Percentiles rank a stretch among this genome's conserved stretches.
phyloP scores from a whole-genome alignment of 2,888 invertebrate genomes.

The Strigamia maritima region DNA sequence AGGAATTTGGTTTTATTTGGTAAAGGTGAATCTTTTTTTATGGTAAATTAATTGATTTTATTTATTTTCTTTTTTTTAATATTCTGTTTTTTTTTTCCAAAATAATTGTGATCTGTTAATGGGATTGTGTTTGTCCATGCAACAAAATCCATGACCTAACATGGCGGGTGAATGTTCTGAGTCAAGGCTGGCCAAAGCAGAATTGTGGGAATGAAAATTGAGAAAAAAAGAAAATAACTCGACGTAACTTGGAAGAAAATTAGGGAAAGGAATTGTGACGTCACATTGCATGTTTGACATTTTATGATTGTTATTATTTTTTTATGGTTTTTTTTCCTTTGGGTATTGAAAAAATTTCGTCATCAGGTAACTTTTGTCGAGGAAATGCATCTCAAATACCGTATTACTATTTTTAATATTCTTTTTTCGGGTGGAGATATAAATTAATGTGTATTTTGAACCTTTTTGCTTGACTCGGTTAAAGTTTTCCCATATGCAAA shows the following conservation, averaged over 20 bases:
- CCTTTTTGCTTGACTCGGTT: too few relatives aligned
- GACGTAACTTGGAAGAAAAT: background rate
- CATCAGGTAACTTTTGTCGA: too few relatives aligned
- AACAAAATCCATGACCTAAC: conserved; percentile 27
- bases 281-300: background rate
- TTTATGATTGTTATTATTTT: background rate
- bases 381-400: too few relatives aligned
- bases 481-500: background rate
- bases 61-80: background rate
- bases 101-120: conserved; percentile 24
- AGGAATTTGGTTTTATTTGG: background rate
- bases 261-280: conserved; percentile 15
- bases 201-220: conserved; percentile 24
- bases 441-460: too few relatives aligned
- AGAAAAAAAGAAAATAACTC: background rate
- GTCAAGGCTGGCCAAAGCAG: conserved; percentile 27
- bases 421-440: too few relatives aligned
- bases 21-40: too few relatives aligned
- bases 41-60: background rate
- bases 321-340: background rate
- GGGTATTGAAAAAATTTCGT: background rate
- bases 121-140: conserved; percentile 27
- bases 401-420: too few relatives aligned
- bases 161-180: conserved; percentile 29
- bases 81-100: background rate